Base-by-base conservation (phyloP, 2,888 invertebrate species). In the Ornithoptera alexandrae region DNA sequence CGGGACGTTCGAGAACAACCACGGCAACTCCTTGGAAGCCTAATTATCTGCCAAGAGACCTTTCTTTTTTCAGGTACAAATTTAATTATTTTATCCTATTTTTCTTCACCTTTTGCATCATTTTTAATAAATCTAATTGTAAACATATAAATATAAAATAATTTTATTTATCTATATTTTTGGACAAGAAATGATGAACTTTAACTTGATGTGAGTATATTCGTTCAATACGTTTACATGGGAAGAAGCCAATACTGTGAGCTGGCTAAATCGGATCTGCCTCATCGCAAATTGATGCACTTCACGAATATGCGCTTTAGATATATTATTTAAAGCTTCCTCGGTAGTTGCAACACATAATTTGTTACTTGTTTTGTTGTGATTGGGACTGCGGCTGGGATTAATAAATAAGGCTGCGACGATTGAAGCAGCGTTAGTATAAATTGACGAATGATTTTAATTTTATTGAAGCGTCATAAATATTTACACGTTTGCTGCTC, bases 271-370 rank as follows among this genome's bases (percentile, higher is more conserved):
- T 71, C 69, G 74, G 72, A 72, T 65, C 58, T 20, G 65, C 53
- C 72, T 74, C 74, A 74, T 74, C 72, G 70, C 39, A 65, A 73
- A 75, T 76, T 73, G 70, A 76, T 74, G 71, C 62, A 36, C 62
- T 58, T 72, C 69, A 71, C 67, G 73, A 69, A 74, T 72, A 70
- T 73, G 72, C 73, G 62, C 65, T 67, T 57, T 60, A 60, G 60
- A 71, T 72, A 46, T 67, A 70, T 67, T 64, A 70, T 70, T 70
- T 57, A 71, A 72, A 68, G 71, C 69, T 69, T 70, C 65, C 69
- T 46, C 24, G 58, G 22, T 53, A 57, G n/a, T 39, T 65, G 64
- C 62, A 56, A 59, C 59, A 39, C 42, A 58, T 58, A 59, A 67
- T 58, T 67, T 67, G 42, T 64, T 63, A 50, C 60, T 1, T 53